These are phyloP conservation scores for Pristionchus exspectatus DNA, from an alignment of 2,888 invertebrate species.

Conservation along the genomic window DNA sequence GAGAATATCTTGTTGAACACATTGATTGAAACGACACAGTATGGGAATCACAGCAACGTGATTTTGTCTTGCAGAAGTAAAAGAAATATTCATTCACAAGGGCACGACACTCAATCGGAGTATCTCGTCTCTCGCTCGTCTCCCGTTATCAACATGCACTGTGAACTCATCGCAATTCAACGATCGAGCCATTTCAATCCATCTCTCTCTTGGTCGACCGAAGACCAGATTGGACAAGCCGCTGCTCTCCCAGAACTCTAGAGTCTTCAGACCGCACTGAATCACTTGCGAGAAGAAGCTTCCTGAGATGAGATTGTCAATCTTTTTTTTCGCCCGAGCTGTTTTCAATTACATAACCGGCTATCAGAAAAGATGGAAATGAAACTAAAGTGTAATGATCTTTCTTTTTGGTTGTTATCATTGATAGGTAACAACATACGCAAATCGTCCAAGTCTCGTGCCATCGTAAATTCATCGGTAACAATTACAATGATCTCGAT, in stretches of 20 bases:
- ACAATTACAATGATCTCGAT: background rate
- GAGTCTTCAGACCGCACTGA: background rate
- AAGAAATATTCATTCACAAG: no score
- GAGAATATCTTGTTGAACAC: no score
- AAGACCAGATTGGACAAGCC: background rate
- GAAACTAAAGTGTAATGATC: no score
- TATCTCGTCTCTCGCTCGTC: no score
- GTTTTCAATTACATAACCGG: no score
- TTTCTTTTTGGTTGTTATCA: no score
- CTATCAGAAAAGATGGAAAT: no score
- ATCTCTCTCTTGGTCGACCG: background rate
- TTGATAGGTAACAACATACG: background rate
- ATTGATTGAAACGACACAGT: no score
- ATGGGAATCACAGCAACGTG: no score
- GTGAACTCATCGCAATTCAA: background rate
- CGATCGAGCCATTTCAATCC: background rate
- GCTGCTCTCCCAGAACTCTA: background rate
- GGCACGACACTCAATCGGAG: no score
- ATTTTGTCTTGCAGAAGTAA: no score
- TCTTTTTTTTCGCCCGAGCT: no score
- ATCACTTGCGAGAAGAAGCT: background rate
- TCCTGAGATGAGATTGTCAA: background rate
- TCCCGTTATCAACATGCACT: background rate
- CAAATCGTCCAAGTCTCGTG: background rate
- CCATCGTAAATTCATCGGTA: background rate